These are phyloP conservation scores for Diorhabda carinulata DNA, from an alignment of 1,140 invertebrate genomes.

Conservation along the genomic window DNA sequence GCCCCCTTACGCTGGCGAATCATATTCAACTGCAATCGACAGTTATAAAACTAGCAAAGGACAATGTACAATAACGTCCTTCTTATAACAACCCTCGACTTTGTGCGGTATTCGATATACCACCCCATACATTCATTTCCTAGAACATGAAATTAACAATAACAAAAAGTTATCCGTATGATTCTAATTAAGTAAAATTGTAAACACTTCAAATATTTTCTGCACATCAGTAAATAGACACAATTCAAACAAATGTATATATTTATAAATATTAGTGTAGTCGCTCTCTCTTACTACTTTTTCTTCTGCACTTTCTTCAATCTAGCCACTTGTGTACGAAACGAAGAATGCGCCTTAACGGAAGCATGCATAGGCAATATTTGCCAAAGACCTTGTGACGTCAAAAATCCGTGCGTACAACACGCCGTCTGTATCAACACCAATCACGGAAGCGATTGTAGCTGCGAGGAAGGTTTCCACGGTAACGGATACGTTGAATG, in stretches of 20 bases:
- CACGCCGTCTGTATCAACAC: slow-evolving; percentile 84
- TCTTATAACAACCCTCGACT: no score
- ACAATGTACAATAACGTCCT: no score
- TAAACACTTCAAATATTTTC: no score
- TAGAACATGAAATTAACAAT: no score
- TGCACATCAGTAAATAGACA: no score
- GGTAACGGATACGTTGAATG: slow-evolving; percentile 81
- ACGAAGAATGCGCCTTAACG: slow-evolving; percentile 74
- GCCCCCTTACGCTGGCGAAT: no score
- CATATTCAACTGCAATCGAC: no score
- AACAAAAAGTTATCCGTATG: no score
- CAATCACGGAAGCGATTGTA: slow-evolving; percentile 82
- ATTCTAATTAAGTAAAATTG: no score
- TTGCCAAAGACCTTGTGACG: slow-evolving; percentile 78
- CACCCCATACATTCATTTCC: no score
- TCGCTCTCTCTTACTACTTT: slow-evolving; percentile 42
- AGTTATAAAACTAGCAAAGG: no score
- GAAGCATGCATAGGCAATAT: slow-evolving; percentile 76
- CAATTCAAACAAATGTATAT: neutral
- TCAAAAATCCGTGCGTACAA: slow-evolving; percentile 75
- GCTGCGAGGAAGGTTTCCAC: slow-evolving; percentile 76
- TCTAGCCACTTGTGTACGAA: slow-evolving; percentile 73
- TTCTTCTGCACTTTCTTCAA: slow-evolving; percentile 39
- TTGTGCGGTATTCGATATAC: no score
- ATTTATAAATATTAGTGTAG: neutral